A percentile compares a stretch with the other conserved stretches of the same genome.
These are phyloP conservation scores for Pseudomyrmex dendroicus DNA, from an alignment of 1,140 invertebrate genomes.

Conservation along the genomic window DNA sequence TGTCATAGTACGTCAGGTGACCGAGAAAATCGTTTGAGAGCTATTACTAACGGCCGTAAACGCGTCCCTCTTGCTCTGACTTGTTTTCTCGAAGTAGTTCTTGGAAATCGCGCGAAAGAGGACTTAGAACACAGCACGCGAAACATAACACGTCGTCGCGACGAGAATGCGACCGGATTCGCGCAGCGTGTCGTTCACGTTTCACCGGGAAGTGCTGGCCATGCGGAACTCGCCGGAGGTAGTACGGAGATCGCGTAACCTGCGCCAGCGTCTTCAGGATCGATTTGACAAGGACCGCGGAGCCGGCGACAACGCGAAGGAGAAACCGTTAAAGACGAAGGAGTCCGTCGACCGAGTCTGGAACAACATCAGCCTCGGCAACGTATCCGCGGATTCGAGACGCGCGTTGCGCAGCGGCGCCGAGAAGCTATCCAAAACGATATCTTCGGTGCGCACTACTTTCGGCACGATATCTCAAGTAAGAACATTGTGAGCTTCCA, in stretches of 20 bases:
- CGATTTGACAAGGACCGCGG: slow-evolving; percentile 82
- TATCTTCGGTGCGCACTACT: slow-evolving; percentile 86
- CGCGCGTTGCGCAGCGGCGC: slow-evolving; percentile 85
- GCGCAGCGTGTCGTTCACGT: slow-evolving; percentile 83
- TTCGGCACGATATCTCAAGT: slow-evolving; percentile 87
- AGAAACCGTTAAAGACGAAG: slow-evolving; percentile 67
- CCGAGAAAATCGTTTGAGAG: not conserved
- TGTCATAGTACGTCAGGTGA: not conserved
- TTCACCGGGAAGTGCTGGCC: slow-evolving; percentile 80
- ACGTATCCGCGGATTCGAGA: slow-evolving; percentile 83
- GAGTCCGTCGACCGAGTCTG: slow-evolving; percentile 76
- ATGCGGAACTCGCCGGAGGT: slow-evolving; percentile 69
- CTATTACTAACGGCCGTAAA: slow-evolving; percentile 33
- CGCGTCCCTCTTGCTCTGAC: not conserved
- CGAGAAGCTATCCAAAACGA: slow-evolving; percentile 86
- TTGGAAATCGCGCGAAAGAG: not conserved
- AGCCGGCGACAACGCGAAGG: slow-evolving; percentile 54
- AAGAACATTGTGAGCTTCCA: not conserved
- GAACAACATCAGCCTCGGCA: slow-evolving; percentile 80
- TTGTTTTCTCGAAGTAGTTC: not conserved
- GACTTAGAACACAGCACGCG: not conserved
- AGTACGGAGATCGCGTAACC: slow-evolving; percentile 70
- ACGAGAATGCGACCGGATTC: slow-evolving; percentile 82
- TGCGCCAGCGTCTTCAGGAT: slow-evolving; percentile 82
- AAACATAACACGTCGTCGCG: not conserved